Base-by-base conservation (phyloP, 2,113 vertebrate genomes). In the Pseudorhombus dupliciocellatus region DNA sequence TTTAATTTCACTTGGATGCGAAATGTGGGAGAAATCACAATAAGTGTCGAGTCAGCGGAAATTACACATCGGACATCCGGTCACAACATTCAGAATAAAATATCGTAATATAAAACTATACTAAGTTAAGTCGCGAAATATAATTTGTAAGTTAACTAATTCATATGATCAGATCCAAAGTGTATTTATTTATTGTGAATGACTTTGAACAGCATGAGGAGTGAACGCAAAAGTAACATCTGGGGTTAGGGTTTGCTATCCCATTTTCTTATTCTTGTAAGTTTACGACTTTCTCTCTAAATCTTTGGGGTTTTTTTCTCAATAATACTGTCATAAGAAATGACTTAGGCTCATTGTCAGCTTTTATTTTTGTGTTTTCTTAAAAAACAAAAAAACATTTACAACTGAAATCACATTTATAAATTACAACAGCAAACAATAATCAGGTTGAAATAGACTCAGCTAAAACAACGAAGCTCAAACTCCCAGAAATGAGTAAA, bases 401-500 rank as follows among this genome's bases (percentile, higher is more conserved):
- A 90, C 88, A 91, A 89, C 84, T 84, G 28, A 90, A 88, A 66
- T 84, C 78, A 92, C 92, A 88, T 2, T 73, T 90, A 93, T 93
- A 93, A 93, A 92, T 93, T 90, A 93, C 87, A 91, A 92, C 88
- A 92, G 86, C 86, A 90, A 92, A 93, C 88, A 88, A 72, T 58
- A 64, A 84, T 60, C 74, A 64, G 73, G 76, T 76, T 92, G 91
- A 92, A 92, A 92, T 88, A 89, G 50, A 70, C 53, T 80, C 80
- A 46, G n/a, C 30, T 52, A 44, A 61, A 62, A 42, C 24, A 26
- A 57, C 11, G 11, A 44, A 44, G 16, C 18, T 44, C 42, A 46
- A 46, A 46, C 18, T 46, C 42, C 16, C 18, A 37, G 34, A 46
- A 7, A 46, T 46, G 4, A 0, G 15, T 18, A 15, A 44, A 44